Conservation (phyloP, 1,140 invertebrate species). For the Listronotus oregonensis region DNA sequence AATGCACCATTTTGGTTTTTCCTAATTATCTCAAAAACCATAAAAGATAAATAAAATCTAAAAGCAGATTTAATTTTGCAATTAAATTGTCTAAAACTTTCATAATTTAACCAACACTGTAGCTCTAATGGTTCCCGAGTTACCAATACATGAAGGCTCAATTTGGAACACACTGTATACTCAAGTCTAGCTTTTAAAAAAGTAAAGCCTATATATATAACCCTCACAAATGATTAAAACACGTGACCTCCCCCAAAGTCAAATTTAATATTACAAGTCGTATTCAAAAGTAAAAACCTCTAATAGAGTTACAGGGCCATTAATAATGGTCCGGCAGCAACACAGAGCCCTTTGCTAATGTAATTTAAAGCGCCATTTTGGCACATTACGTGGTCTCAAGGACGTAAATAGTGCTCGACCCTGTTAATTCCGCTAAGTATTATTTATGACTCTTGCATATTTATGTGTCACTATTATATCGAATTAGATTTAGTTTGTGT, state of each 20-base stretch:
- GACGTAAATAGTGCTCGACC: slow-evolving; percentile 34
- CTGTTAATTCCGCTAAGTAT: slow-evolving; percentile 32
- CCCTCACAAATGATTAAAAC: background rate
- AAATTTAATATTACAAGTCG: background rate
- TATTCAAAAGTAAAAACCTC: slow-evolving; percentile 25
- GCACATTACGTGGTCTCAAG: slow-evolving; percentile 36
- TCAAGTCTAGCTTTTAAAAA: too few species aligned
- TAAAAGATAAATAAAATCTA: too few species aligned
- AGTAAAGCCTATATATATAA: too few species aligned
- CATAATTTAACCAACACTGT: too few species aligned
- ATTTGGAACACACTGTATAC: too few species aligned
- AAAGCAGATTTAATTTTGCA: too few species aligned
- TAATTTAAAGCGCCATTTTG: slow-evolving; percentile 37
- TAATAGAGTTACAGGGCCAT: slow-evolving; percentile 34
- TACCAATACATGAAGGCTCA: too few species aligned
- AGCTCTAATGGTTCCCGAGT: too few species aligned
- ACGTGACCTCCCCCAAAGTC: slow-evolving; percentile 19
- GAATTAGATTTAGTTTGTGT: slow-evolving; percentile 9
- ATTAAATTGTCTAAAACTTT: too few species aligned
- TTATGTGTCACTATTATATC: slow-evolving; percentile 12
- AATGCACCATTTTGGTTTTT: too few species aligned
- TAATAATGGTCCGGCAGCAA: slow-evolving; percentile 17
- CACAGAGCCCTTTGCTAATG: slow-evolving; percentile 25
- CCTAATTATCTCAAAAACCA: too few species aligned
- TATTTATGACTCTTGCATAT: slow-evolving; percentile 29